Percentiles rank a stretch among this genome's conserved stretches.
phyloP scores from a whole-genome alignment of 2,888 invertebrate species.

The Tanaodytes sp. region DNA sequence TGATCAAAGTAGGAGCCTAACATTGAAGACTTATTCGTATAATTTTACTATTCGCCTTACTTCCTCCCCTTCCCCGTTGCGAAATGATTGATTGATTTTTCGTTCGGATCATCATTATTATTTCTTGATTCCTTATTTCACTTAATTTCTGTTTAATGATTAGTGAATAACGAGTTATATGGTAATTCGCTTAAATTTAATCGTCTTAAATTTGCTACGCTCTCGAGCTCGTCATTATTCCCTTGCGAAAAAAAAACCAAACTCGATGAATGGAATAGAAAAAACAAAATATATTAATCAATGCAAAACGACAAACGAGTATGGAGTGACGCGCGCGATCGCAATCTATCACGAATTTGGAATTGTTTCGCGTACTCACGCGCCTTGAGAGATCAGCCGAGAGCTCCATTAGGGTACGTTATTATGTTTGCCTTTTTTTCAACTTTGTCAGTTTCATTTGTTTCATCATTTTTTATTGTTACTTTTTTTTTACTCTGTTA shows the following conservation, averaged over 20 bases:
- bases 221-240: constrained; percentile 7
- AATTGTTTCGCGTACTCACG: constrained; percentile 66
- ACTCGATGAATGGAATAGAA: too few species aligned
- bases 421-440: too few species aligned
- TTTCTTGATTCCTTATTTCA: constrained; percentile 22
- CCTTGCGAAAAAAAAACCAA: too few species aligned
- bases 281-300: too few species aligned
- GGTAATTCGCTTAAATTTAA: constrained; percentile 43
- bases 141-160: constrained; percentile 24
- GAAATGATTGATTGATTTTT: too few species aligned
- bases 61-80: too few species aligned
- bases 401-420: constrained; percentile 63
- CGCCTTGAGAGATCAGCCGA: constrained; percentile 71
- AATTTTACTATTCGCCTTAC: too few species aligned
- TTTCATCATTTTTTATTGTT: constrained; percentile 49
- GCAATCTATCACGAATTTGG: constrained; percentile 66
- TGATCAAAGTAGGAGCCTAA: too few species aligned
- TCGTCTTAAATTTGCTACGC: constrained; percentile 30
- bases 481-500: constrained; percentile 63
- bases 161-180: constrained; percentile 50
- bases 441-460: too few species aligned
- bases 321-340: constrained; percentile 64
- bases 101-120: too few species aligned
- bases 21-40: constrained; percentile 16
- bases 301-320: constrained; percentile 56